Evolutionary conservation across 2,113 vertebrate species (phyloP).

Genomic region (Laticauda colubrina): DNA sequence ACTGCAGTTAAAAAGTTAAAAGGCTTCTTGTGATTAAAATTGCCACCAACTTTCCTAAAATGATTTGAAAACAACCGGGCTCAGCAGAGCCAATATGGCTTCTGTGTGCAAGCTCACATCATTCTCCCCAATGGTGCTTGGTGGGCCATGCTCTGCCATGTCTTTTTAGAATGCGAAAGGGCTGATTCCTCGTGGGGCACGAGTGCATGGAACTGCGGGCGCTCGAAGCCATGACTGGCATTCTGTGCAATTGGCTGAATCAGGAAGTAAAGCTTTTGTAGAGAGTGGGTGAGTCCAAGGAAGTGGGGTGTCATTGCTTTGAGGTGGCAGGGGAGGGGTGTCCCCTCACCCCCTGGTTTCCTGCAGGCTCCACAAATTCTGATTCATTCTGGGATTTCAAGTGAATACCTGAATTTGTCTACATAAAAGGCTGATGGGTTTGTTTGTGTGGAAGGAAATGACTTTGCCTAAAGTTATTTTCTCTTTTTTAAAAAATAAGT

Average conservation of each 20-base stretch:
- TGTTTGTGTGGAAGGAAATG: neutral
- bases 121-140: rapidly evolving
- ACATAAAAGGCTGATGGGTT: neutral
- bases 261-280: slow-evolving; percentile 80
- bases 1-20: neutral
- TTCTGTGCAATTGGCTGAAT: slow-evolving; percentile 90
- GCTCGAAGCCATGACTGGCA: slow-evolving; percentile 74
- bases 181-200: slow-evolving; percentile 54
- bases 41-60: neutral
- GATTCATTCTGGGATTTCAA: neutral
- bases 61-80: too few relatives aligned
- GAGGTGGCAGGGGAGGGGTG: too few relatives aligned
- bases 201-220: neutral
- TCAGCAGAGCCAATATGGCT: too few relatives aligned
- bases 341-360: too few relatives aligned
- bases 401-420: neutral
- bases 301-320: neutral
- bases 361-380: too few relatives aligned
- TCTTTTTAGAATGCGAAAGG: rapidly evolving
- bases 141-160: rapidly evolving
- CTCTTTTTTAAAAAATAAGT: too few relatives aligned
- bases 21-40: neutral
- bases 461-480: neutral
- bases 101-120: neutral
- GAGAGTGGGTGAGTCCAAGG: slow-evolving; percentile 73